Evolutionary conservation across 2,797 vertebrate genomes (phyloP).

Genomic region (Eurystomus glaucurus): DNA sequence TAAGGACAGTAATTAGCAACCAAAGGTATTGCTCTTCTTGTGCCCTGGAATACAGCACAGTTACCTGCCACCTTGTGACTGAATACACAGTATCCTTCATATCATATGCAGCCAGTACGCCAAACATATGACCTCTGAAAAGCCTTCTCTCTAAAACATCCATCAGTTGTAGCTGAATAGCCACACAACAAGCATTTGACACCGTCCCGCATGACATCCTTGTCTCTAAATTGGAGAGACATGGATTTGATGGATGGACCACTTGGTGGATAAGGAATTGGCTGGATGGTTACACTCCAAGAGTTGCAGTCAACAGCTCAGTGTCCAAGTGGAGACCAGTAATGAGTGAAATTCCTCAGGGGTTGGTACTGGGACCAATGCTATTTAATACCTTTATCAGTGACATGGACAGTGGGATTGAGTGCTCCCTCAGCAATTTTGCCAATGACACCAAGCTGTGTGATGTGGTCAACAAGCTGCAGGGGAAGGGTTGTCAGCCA

Average conservation of each 20-base stretch:
- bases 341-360: background rate
- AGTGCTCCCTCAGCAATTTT: background rate
- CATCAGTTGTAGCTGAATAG: background rate
- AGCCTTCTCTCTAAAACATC: background rate
- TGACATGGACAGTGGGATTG: background rate
- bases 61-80: background rate
- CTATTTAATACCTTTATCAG: background rate
- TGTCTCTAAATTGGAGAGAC: background rate
- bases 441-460: background rate
- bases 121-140: background rate
- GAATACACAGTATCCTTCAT: background rate
- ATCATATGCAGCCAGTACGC: background rate
- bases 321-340: background rate
- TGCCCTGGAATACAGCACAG: background rate
- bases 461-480: background rate
- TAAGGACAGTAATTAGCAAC: background rate
- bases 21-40: background rate
- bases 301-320: background rate
- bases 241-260: background rate
- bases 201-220: background rate
- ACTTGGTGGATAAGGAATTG: background rate
- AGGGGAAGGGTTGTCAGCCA: background rate
- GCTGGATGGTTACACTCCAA: background rate
- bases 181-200: background rate
- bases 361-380: background rate